Conservation (phyloP, 2,113 vertebrate species). For the Petaurus breviceps region DNA sequence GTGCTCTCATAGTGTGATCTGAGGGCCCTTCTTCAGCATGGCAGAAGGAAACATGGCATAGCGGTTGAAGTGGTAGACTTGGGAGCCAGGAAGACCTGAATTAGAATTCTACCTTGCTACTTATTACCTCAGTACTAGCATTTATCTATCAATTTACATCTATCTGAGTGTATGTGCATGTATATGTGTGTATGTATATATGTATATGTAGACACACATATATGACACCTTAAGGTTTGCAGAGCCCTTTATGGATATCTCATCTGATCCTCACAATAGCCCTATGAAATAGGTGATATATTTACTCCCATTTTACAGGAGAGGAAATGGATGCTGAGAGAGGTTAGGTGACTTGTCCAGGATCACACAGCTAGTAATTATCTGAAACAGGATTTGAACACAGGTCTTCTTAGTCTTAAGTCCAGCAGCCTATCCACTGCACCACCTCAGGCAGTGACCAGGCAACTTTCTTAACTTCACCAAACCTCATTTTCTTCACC, state of each 20-base stretch:
- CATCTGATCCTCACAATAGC: background rate
- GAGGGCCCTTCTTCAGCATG: background rate
- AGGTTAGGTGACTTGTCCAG: background rate
- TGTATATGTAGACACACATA: no score
- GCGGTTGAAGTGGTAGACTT: background rate
- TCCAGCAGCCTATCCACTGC: background rate
- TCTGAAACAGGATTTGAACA: background rate
- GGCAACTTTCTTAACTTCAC: background rate
- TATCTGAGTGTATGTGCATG: no score
- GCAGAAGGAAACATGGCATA: background rate
- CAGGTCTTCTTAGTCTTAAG: background rate
- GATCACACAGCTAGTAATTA: background rate
- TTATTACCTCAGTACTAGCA: background rate
- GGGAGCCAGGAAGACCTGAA: background rate
- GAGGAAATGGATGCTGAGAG: background rate
- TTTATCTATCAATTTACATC: background rate
- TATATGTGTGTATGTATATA: no score
- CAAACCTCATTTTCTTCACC: background rate
- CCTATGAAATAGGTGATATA: background rate
- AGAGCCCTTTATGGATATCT: background rate
- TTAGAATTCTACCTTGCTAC: background rate
- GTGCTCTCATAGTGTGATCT: background rate
- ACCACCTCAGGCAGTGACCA: background rate
- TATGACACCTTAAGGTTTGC: background rate
- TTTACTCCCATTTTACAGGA: background rate